Evolutionary conservation across 2,113 vertebrate species (phyloP), one percentile per base, ranked within the genome.

Genomic region (Lepisosteus oculatus): DNA sequence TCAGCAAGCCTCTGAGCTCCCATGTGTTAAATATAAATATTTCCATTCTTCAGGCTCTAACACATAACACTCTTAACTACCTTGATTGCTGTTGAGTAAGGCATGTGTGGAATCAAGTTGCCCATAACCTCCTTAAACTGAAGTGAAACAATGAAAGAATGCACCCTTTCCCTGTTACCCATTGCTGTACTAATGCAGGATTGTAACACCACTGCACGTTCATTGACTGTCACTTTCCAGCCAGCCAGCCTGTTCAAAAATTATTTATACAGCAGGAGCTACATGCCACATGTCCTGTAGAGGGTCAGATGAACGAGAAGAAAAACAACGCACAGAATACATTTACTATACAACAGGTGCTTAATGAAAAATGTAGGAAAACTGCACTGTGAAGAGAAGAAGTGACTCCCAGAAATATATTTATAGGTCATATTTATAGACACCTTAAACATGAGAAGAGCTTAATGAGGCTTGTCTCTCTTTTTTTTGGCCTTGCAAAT

Each of bases 1-100:
- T 73, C 76, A 73, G 70, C 69, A 71, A 66, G 64, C 42, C 15
- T 79, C 66, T 6, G 55, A 62, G 74, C 68, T 73, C 62, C 65
- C 17, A 44, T 57, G n/a, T 6, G 44, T 59, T 76, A 65, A 51
- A 47, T 68, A 55, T 43, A 74, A 73, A 55, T 72, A 71, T 59
- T 77, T 62, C 69, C 64, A 67, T 65, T 76, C 71, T 54, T 69
- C 66, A 61, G 6, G 61, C 56, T 9, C 51, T 63, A 62, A 55
- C 61, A 55, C 63, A 5, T 69, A 8, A 54, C 55, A 67, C 70
- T 67, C 78, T 70, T 43, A 51, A 14, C 44, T 66, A 14, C 55
- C 70, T 7, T 9, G 29, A 6, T 8, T 29, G 63, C 42, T 61
- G 5, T 61, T 47, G 17, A 8, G 55, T 55, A 54, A 55, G 64